phyloP scores from a whole-genome alignment of 2,888 invertebrate genomes.

The Drosophila peninsularis region DNA sequence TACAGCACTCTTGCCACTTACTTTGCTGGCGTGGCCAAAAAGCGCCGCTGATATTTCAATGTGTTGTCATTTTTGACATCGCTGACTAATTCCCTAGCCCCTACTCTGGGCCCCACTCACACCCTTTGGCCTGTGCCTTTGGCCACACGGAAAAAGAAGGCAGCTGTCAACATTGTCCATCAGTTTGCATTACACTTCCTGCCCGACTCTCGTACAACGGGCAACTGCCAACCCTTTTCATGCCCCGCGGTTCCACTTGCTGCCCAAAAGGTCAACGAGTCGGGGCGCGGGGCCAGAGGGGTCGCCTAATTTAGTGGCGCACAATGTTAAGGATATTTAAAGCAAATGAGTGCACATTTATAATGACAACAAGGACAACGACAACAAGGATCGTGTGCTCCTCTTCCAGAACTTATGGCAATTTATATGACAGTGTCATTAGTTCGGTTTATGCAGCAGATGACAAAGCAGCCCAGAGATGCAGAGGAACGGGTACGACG shows the following conservation, averaged over 20 bases:
- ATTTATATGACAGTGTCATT: constrained; percentile 66
- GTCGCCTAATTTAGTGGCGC: constrained; percentile 72
- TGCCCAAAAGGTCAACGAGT: constrained; percentile 70
- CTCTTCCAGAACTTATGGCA: constrained; percentile 48
- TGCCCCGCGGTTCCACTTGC: constrained; percentile 72
- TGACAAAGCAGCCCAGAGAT: constrained; percentile 17
- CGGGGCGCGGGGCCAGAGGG: constrained; percentile 23
- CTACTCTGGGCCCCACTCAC: constrained; percentile 1
- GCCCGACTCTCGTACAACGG: constrained; percentile 33
- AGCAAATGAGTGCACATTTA: constrained; percentile 78
- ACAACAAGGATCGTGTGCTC: constrained; percentile 53
- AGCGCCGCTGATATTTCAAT: constrained; percentile 64
- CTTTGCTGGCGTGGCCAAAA: constrained; percentile 66
- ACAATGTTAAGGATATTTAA: constrained; percentile 75
- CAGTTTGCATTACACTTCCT: constrained; percentile 58
- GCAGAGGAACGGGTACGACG: constrained; percentile 3
- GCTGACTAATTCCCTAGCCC: constrained; percentile 67
- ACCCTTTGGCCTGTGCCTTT: not conserved
- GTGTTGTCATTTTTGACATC: constrained; percentile 70
- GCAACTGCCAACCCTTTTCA: constrained; percentile 63
- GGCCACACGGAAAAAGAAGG: constrained; percentile 10
- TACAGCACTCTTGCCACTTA: constrained; percentile 28
- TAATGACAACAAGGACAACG: constrained; percentile 71
- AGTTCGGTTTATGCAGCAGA: constrained; percentile 44
- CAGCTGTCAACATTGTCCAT: constrained; percentile 73